Base-by-base conservation (phyloP, 2,797 vertebrate species). In the Psittacula echo region DNA sequence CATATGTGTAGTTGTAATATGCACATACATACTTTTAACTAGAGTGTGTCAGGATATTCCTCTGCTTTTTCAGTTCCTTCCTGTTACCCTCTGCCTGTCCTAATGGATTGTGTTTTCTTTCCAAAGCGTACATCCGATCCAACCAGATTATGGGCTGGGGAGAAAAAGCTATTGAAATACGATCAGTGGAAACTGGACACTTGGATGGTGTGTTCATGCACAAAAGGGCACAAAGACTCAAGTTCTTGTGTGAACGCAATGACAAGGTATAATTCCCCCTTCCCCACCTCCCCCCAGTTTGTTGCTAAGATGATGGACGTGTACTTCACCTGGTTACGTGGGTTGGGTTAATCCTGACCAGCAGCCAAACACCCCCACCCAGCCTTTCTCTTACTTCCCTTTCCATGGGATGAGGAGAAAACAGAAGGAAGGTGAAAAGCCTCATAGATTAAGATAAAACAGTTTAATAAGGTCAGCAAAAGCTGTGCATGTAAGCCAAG, bases 111-210 rank as follows among this genome's bases (percentile, higher is more conserved):
- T 80, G 68, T 75, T 95, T 73, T 93, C 72, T 82, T 86, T 71
- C 89, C 71, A 89, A 88, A 99, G 99, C 99, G 1, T 99, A 99
- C 93, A 99, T 99, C 95, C 98, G 98, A 71, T 99, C 99, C 65
- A 99, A 99, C 95, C 99, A 99, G 98, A 99, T 99, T 53, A 99
- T 99, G 99, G 99, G 99, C 96, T 99, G 99, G 99, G 99, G 99
- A 89, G 99, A 99, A 96, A 99, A 99, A 96, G 99, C 99, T 65
- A 99, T 99, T 1, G 99, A 99, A 94, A 99, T 99, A 91, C 98
- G 99, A 23, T 99, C 99, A 2, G 99, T 99, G 96, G 99, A 99
- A 94, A 99, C 99, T 2, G 98, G 99, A 42, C 99, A 99, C 89
- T 97, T 99, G 97, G 99, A 99, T 21, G 99, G 99, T 24, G 99